Evolutionary conservation across 2,113 vertebrate genomes (phyloP).

Genomic region (Serinus canaria): DNA sequence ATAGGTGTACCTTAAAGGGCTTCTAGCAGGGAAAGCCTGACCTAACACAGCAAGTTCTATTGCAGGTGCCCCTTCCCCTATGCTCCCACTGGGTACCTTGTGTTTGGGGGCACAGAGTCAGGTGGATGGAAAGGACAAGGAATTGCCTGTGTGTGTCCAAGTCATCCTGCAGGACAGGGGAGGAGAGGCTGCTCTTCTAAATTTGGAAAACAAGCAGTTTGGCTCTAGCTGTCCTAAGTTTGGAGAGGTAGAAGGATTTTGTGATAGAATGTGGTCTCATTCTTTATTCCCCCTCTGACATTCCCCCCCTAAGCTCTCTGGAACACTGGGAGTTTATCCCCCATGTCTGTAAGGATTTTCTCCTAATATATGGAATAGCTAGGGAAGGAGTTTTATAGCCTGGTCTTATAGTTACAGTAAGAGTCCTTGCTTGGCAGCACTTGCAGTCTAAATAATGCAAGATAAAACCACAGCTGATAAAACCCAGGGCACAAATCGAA

Average conservation of each 20-base stretch:
- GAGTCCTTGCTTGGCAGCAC: neutral
- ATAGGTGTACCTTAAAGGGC: neutral
- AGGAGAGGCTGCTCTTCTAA: neutral
- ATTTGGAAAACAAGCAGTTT: neutral
- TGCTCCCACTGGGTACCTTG: neutral
- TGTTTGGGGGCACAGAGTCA: neutral
- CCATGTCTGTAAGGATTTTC: neutral
- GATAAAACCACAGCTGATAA: slow-evolving; percentile 11
- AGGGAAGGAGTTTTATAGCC: neutral
- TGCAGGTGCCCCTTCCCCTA: neutral
- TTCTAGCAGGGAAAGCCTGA: neutral
- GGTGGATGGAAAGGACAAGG: neutral
- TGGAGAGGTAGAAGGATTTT: neutral
- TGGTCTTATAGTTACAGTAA: neutral
- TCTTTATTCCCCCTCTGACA: neutral
- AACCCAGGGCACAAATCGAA: neutral
- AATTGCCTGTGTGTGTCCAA: neutral
- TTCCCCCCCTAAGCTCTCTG: neutral
- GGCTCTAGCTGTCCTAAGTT: neutral
- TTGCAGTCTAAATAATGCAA: slow-evolving; percentile 3
- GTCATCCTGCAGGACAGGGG: neutral
- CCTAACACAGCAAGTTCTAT: neutral
- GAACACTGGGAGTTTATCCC: neutral
- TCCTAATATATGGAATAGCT: neutral
- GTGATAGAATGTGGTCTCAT: neutral